Evolutionary conservation across 2,888 invertebrate species (phyloP), one percentile per base, ranked within the genome.

Genomic region (Argynnis bischoffii): DNA sequence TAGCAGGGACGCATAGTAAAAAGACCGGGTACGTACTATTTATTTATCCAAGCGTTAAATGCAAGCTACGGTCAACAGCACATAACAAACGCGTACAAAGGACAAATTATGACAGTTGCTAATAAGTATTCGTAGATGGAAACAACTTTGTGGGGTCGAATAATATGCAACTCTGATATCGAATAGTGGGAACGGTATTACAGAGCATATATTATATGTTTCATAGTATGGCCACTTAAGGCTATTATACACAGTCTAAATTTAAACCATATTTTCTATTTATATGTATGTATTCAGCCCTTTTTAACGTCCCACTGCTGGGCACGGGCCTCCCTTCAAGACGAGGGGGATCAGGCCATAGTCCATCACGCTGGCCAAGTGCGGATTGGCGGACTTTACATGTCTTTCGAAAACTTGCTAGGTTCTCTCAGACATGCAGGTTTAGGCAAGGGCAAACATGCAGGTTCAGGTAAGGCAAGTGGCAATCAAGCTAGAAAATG

Each of bases 101-200:
- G 69, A 69, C 70, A 72, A 71, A 71, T 74, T 75, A 73, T 72
- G 71, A 68, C 74, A 66, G 70, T 65, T 68, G 61, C 63, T 69
- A 66, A 66, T 64, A 67, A 61, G 61, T 67, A 63, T 51, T 51
- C 63, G 67, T 51, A 57, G 63, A 63, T 60, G 55, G 59, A 63
- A 70, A 63, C 67, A 53, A 66, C 57, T 66, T 70, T 46, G 50
- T 55, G 21, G 48, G 48, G 83, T 84, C 71, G 78, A 79, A 84
- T 84, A 88, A 84, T 81, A 82, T 83, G 35, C 84, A 85, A 85
- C 80, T 84, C 77, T 77, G 79, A 79, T 81, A 78, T 74, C 71
- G 61, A 64, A 66, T 48, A 60, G 53, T 55, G 18, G 61, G 61
- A 60, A 61, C 54, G 15, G 47, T 21, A 21, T 15, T 75, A 75